Evolutionary conservation across 2,113 vertebrate species (phyloP).

Genomic region (Hystrix brachyura): DNA sequence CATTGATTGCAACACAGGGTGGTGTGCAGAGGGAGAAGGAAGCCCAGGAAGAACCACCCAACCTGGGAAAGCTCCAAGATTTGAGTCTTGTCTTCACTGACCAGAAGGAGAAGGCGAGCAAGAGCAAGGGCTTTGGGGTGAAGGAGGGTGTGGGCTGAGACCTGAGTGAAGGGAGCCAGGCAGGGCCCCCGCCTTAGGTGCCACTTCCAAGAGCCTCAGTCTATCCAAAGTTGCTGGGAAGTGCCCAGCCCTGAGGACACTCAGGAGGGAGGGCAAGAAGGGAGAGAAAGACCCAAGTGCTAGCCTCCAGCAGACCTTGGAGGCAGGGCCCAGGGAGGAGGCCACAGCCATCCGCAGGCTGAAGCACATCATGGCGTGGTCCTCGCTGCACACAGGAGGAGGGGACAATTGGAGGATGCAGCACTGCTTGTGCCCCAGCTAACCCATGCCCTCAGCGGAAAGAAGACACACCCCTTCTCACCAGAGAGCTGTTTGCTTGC

Average conservation of each 20-base stretch:
- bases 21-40: neutral
- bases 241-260: neutral
- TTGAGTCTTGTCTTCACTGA: neutral
- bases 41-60: neutral
- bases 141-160: neutral
- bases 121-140: neutral
- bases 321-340: too few species aligned
- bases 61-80: neutral
- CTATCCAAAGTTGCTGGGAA: neutral
- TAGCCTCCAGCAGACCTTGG: too few species aligned
- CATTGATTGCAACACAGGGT: neutral
- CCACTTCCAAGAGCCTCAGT: neutral
- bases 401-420: rapidly evolving
- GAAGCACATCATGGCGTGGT: rapidly evolving
- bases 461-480: neutral
- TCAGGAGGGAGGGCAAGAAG: neutral
- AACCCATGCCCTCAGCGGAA: neutral
- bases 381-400: neutral
- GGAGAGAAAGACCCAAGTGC: neutral
- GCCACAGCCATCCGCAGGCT: neutral
- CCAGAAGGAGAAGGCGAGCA: neutral
- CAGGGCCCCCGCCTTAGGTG: neutral
- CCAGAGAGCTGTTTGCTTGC: neutral
- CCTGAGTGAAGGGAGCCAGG: neutral
- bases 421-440: neutral